Evolutionary conservation across 92 coral and sea anemone species (phyloP).

Genomic region (Phenganax marumi): DNA sequence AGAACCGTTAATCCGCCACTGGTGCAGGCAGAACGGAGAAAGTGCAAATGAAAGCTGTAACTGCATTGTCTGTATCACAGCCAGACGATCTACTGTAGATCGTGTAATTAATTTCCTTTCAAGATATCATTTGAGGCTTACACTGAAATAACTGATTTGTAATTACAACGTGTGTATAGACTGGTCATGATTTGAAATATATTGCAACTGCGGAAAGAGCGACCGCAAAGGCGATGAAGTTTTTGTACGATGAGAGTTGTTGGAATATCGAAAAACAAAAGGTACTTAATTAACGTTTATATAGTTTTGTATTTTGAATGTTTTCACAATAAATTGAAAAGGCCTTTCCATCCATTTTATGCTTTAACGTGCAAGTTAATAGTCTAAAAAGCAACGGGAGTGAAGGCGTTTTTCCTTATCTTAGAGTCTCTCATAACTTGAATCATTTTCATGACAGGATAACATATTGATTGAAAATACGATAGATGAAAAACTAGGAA

Average conservation of each 20-base stretch:
- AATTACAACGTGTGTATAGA: not conserved
- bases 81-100: too few relatives aligned
- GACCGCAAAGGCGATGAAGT: conserved; percentile 13
- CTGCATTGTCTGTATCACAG: too few relatives aligned
- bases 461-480: conserved; percentile 35
- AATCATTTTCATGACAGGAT: conserved; percentile 17
- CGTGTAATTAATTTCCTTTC: too few relatives aligned
- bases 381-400: not conserved
- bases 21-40: too few relatives aligned
- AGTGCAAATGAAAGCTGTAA: too few relatives aligned
- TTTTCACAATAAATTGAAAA: too few relatives aligned
- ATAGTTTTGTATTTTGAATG: not conserved
- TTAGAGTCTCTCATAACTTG: not conserved
- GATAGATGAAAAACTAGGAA: conserved; percentile 53
- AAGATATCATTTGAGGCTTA: too few relatives aligned
- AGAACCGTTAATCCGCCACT: too few relatives aligned
- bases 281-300: not conserved
- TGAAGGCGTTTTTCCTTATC: not conserved
- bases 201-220: conserved; percentile 29
- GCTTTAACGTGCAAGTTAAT: too few relatives aligned
- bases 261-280: conserved; percentile 32
- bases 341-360: too few relatives aligned
- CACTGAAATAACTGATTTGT: too few relatives aligned
- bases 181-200: conserved; percentile 15
- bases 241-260: conserved; percentile 26